Base-by-base conservation (phyloP, 1,140 invertebrate species). In the Gonioctena quinquepunctata region DNA sequence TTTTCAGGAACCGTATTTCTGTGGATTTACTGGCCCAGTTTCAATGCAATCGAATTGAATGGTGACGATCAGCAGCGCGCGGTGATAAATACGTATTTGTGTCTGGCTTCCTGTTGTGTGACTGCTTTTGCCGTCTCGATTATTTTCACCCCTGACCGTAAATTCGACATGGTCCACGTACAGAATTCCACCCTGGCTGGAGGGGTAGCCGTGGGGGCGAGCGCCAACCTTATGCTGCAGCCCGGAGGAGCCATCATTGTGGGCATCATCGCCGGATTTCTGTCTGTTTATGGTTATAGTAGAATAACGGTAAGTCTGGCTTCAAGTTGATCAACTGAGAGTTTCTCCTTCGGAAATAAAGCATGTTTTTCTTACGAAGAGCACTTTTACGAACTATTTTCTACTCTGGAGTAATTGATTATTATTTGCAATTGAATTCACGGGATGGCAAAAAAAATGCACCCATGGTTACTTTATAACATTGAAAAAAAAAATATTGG, bases 11-110 rank as follows among this genome's bases (percentile, higher is more conserved):
- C 96, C 1, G 84, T 97, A 13, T 98, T 98, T 82, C 87, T 99
- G 11, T 98, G 95, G 96, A 85, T 97, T 59, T 98, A 94, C 82
- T 98, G 96, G 96, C 97, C 97, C 1, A 96, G 94, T 70, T 98
- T 98, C 84, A 99, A 98, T 84, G 92, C 92, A 1, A 94, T 90
- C 0, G 85, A 92, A 22, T 86, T 93, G 5, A 86, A 88, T 0
- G 90, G 91, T 2, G 90, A 91, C 56, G 91, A 92, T 75, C 91
- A 93, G 76, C 90, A 95, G 71, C 85, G 96, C 33, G 96, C 95
- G 6, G 89, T 98, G 63, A 90, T 98, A 79, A 98, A 99, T 87
- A 98, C 96, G 3, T 95, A 97, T 79, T 85, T 97, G 33, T 91
- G 96, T 28, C 87, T 98, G 72, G 88, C 91, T 56, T 88, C 94